Base-by-base conservation (phyloP, 37 sponge, comb jelly and placozoan genomes). In the Beroe forskalii region DNA sequence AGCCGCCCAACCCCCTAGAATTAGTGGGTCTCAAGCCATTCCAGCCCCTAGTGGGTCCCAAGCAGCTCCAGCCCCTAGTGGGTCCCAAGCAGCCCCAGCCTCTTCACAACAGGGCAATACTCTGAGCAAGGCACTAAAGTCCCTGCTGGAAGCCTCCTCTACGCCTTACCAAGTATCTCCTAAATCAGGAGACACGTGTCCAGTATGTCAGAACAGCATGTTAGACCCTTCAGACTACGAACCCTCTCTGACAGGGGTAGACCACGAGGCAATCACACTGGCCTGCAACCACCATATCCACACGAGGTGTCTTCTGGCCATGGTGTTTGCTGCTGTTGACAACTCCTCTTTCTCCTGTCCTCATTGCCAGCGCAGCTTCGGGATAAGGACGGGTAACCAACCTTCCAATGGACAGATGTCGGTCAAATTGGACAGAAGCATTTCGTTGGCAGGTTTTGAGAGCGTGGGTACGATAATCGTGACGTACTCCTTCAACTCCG, bases 311-410 rank as follows among this genome's bases (percentile, higher is more conserved):
- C 86, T 80, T 8, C 55, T 42, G 6, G 86, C 86, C 40, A 35
- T 80, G 40, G 55, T 80, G 30, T 23, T 28, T n/a, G 44, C 86
- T 0, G 35, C 38, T 23, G n/a, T 1, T 24, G 55, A 80, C n/a
- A 44, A 1, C 3, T 28, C 86, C 1, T 80, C 86, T 14, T 80
- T 80, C 40, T 33, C 38, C 24, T 98, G 99, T 93, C 97, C 97
- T 12, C 94, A 93, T 1, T 98, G 99, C 62, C 94, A 95, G 92
- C 94, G 91, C 76, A 92, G 91, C 23, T 94, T 95, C 91, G 97
- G 97, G 14, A 60, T 94, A 17, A 94, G 91, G 91, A 96, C 93
- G 6, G 99, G 99, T 0, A 95, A 98, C 86, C 97, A 96, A 93
- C 99, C 99, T 0, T 24, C 67, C 33, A 67, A 55, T 14, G 95